Percentiles rank a stretch among this genome's conserved stretches.
phyloP scores from a whole-genome alignment of 37 sponge, comb jelly and placozoan genomes.

The Ephydatia muelleri region DNA sequence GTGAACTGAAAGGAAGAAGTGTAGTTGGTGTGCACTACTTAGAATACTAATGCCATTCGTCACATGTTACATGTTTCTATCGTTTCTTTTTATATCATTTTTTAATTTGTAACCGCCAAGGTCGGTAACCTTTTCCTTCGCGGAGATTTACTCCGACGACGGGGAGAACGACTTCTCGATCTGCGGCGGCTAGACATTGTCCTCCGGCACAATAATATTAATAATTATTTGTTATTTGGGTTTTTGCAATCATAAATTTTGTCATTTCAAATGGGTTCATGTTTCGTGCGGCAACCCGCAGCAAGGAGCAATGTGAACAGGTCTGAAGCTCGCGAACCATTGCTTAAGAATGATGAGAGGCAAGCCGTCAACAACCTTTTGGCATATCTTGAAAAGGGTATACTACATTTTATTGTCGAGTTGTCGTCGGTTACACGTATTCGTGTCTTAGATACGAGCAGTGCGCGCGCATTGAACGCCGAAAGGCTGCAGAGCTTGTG shows the following conservation, averaged over 20 bases:
- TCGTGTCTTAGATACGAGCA: not conserved
- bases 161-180: not conserved
- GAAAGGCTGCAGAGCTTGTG: constrained; percentile 60
- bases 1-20: not conserved
- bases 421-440: not conserved
- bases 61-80: not conserved
- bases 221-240: not conserved
- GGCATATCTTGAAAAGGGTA: constrained; percentile 63
- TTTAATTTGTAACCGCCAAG: not conserved
- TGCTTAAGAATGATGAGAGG: constrained; percentile 67
- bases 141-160: not conserved
- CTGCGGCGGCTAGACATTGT: not conserved
- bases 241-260: not conserved
- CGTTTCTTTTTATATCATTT: no score
- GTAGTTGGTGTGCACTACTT: not conserved
- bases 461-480: constrained; percentile 10
- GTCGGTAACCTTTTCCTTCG: not conserved
- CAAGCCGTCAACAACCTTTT: constrained; percentile 72
- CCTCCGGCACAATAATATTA: not conserved
- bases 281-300: not conserved
- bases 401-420: not conserved
- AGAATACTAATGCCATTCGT: not conserved
- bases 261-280: not conserved
- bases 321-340: constrained; percentile 43
- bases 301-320: constrained; percentile 1